Evolutionary conservation across 2,888 invertebrate genomes (phyloP).

Genomic region (Dichetophora obliterata): DNA sequence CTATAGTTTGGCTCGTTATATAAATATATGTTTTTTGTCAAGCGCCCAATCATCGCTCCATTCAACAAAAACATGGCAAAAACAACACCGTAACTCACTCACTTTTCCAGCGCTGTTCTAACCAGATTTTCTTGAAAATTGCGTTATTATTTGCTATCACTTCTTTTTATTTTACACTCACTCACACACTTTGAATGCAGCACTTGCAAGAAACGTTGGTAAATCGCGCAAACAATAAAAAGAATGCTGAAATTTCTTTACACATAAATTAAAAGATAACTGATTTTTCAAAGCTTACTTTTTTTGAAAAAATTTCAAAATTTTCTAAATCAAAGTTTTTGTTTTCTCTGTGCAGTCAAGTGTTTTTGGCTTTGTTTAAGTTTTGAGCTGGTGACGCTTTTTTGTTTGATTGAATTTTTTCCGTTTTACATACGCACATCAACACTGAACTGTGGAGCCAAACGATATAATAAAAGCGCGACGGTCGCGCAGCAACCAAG

Average conservation of each 20-base stretch:
- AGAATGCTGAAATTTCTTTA: background rate
- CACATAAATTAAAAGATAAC: slow-evolving; percentile 1
- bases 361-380: background rate
- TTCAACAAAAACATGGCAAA: too few species aligned
- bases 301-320: background rate
- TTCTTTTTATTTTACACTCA: background rate
- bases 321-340: background rate
- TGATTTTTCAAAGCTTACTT: slow-evolving; percentile 15
- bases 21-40: too few species aligned
- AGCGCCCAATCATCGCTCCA: too few species aligned
- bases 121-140: background rate
- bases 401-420: background rate
- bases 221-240: background rate
- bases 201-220: background rate
- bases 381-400: slow-evolving; percentile 2
- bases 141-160: background rate
- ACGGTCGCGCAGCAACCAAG: slow-evolving; percentile 6
- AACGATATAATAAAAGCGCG: slow-evolving; percentile 21
- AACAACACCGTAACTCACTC: too few species aligned
- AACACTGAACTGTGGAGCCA: slow-evolving; percentile 19
- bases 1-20: too few species aligned
- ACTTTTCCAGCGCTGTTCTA: too few species aligned
- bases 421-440: background rate
- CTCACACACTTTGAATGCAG: background rate
- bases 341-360: background rate